These are phyloP conservation scores for Silurus lanzhouensis DNA, from an alignment of 2,797 vertebrate genomes.

Conservation along the genomic window DNA sequence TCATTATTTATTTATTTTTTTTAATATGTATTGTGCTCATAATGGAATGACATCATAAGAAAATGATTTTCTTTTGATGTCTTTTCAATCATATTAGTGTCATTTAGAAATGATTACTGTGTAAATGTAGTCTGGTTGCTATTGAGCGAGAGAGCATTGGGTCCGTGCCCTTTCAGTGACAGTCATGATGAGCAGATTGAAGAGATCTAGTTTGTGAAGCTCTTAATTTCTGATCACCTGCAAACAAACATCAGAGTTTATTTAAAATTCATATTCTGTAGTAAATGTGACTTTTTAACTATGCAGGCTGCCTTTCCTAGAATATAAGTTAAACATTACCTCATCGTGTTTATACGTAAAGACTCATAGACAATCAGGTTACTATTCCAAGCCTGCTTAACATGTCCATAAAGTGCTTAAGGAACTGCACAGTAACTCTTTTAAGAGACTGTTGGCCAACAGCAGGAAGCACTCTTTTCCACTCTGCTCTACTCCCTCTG, in stretches of 20 bases:
- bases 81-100: slow-evolving; percentile 13
- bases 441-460: slow-evolving; percentile 37
- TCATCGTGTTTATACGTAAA: neutral
- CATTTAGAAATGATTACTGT: slow-evolving; percentile 44
- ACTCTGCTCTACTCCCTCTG: slow-evolving; percentile 23
- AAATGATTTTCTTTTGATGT: slow-evolving; percentile 50
- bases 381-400: slow-evolving; percentile 2
- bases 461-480: slow-evolving; percentile 35
- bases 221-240: neutral
- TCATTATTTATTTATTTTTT: slow-evolving; percentile 45
- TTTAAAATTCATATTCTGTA: neutral
- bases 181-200: slow-evolving; percentile 15
- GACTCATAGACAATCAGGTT: slow-evolving; percentile 7
- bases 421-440: slow-evolving; percentile 31
- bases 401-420: slow-evolving; percentile 39
- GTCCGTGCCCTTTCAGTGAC: neutral
- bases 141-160: slow-evolving; percentile 12
- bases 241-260: slow-evolving; percentile 17
- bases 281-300: neutral
- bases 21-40: slow-evolving; percentile 54
- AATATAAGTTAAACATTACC: neutral
- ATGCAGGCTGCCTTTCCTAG: neutral
- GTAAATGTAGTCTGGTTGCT: slow-evolving; percentile 45
- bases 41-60: slow-evolving; percentile 46
- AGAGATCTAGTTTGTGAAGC: slow-evolving; percentile 8